phyloP scores from a whole-genome alignment of 2,797 vertebrate genomes.

The Malacoraja senta region DNA sequence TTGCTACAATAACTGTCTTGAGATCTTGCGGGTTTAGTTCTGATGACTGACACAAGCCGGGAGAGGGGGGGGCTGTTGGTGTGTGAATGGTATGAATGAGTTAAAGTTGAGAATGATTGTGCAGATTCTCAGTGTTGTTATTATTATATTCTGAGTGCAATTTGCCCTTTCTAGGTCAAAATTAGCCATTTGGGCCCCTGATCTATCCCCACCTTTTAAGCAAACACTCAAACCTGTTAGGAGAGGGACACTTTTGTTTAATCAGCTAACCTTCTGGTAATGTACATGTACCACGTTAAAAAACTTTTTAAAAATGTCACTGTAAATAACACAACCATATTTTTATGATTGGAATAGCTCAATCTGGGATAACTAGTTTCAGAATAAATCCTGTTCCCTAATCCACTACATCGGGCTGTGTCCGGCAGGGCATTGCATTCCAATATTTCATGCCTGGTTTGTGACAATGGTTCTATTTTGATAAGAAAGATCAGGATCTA shows the following conservation, averaged over 20 bases:
- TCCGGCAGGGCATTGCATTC: neutral
- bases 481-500: neutral
- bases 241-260: neutral
- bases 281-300: neutral
- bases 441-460: neutral
- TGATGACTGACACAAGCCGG: conserved; percentile 41
- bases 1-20: conserved; percentile 98
- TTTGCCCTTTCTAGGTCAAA: neutral
- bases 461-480: neutral
- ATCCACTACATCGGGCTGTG: neutral
- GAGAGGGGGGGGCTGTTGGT: conserved; percentile 19
- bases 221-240: neutral
- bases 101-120: conserved; percentile 34
- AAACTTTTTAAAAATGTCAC: neutral
- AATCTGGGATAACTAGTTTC: neutral
- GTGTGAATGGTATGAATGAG: neutral
- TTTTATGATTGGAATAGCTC: neutral
- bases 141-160: conserved; percentile 32
- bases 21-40: conserved; percentile 86
- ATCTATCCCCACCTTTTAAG: neutral
- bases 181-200: neutral
- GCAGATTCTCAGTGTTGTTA: conserved; percentile 27
- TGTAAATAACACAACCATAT: neutral
- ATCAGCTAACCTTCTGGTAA: neutral
- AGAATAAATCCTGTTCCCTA: neutral